These are phyloP conservation scores for Progne subis DNA, from an alignment of 2,113 vertebrate genomes.

Conservation along the genomic window DNA sequence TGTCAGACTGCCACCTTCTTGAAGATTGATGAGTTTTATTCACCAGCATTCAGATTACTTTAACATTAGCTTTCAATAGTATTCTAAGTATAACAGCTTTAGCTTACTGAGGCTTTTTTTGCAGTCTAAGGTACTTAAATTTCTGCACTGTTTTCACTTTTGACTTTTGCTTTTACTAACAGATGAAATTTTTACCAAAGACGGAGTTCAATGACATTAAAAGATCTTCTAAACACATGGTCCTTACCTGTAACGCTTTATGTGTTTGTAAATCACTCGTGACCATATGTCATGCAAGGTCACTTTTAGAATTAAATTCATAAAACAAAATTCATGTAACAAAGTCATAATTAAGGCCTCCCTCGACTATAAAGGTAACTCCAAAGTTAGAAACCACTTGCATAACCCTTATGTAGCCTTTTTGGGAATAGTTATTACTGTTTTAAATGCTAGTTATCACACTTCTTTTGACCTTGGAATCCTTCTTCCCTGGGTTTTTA, in stretches of 20 bases:
- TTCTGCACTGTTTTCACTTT: neutral
- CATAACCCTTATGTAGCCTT: neutral
- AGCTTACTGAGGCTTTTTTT: neutral
- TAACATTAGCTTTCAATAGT: neutral
- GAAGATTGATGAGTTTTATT: neutral
- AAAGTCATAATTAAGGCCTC: neutral
- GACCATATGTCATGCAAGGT: neutral
- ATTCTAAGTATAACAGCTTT: neutral
- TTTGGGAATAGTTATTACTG: neutral
- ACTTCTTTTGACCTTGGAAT: neutral
- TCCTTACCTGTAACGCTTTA: neutral
- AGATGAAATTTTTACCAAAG: neutral
- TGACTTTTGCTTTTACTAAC: neutral
- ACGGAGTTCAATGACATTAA: neutral
- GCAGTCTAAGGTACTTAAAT: neutral
- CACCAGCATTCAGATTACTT: neutral
- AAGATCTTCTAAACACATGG: neutral
- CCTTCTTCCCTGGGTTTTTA: neutral
- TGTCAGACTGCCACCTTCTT: neutral
- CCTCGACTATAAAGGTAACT: neutral
- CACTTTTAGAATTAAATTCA: neutral
- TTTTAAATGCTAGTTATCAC: neutral
- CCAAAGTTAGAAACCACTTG: neutral
- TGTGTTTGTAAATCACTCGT: neutral
- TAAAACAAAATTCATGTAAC: neutral